Base-by-base conservation (phyloP, 2,797 vertebrate species). In the Rhadinocentrus ornatus region DNA sequence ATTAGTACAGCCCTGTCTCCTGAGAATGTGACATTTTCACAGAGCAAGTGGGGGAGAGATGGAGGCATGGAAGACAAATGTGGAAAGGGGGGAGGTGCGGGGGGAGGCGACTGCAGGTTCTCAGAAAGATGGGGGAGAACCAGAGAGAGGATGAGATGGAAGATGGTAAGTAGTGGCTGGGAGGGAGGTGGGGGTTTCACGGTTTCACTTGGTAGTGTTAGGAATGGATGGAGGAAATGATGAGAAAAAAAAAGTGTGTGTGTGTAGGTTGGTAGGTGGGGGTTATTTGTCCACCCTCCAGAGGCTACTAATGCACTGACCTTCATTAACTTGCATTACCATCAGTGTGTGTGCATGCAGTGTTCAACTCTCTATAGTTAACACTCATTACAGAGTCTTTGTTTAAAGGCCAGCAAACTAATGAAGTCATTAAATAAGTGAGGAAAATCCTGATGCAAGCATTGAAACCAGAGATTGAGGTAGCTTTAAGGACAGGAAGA, bases 341-440 rank as follows among this genome's bases (percentile, higher is more conserved):
- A 77, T 85, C 55, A 34, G 81, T 84, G 77, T 80, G 77, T 39
- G 76, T 22, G 69, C 7, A 59, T 9, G 16, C 32, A 24, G 75
- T 83, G 84, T 81, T 83, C 68, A 63, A 75, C 85, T 85, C 75
- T 81, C 81, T 88, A 89, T 88, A 89, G 90, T 92, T 93, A 90
- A 88, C 88, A 90, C 89, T 91, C 91, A 92, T 92, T 92, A 91
- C 83, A 60, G 78, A 88, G 87, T 94, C 95, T 95, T 96, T 94
- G 92, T 95, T 96, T 93, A 94, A 95, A 95, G 95, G 94, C 94
- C 95, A 96, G 95, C 94, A 96, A 96, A 96, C 89, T 97, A 97
- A 97, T 96, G 96, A 97, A 97, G 94, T 96, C 95, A 96, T 97
- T 96, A 96, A 96, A 96, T 94, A 94, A 96, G 94, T 94, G 93